phyloP scores from a whole-genome alignment of 2,888 invertebrate species.

The Trichogramma evanescens region DNA sequence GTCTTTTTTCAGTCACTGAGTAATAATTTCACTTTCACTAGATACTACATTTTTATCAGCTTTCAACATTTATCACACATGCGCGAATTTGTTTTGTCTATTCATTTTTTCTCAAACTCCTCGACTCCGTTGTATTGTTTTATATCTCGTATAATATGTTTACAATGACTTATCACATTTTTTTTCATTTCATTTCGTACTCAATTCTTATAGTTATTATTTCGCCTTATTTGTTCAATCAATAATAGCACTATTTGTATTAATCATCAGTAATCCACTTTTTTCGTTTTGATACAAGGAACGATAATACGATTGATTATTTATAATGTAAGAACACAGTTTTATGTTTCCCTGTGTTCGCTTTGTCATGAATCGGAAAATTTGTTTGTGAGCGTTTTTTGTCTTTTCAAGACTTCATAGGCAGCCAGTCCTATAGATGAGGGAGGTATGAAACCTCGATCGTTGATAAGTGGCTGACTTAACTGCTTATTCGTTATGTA shows the following conservation, averaged over 20 bases:
- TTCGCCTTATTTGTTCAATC: conserved; percentile 24
- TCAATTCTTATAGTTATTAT: conserved; percentile 10
- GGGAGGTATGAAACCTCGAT: no score
- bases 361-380: conserved; percentile 34
- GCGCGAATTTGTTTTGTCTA: no score
- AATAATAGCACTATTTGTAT: conserved; percentile 30
- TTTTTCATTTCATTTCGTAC: conserved; percentile 28
- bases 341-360: conserved; percentile 26
- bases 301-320: conserved; percentile 45
- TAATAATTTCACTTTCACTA: conserved; percentile 25
- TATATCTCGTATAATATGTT: conserved; percentile 24
- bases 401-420: conserved; percentile 13
- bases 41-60: conserved; percentile 19
- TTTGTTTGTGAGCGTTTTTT: conserved; percentile 24
- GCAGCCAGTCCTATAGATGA: no score
- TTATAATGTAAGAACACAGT: conserved; percentile 43
- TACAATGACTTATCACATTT: conserved; percentile 47
- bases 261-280: conserved; percentile 41
- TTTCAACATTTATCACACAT: neutral
- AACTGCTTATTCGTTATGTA: no score
- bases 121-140: conserved; percentile 30
- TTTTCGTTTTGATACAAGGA: conserved; percentile 42
- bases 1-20: conserved; percentile 18
- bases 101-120: conserved; percentile 3
- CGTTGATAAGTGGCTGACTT: no score